These are phyloP conservation scores for Tuberolachnus salignus DNA, from an alignment of 2,888 invertebrate genomes.

Conservation along the genomic window DNA sequence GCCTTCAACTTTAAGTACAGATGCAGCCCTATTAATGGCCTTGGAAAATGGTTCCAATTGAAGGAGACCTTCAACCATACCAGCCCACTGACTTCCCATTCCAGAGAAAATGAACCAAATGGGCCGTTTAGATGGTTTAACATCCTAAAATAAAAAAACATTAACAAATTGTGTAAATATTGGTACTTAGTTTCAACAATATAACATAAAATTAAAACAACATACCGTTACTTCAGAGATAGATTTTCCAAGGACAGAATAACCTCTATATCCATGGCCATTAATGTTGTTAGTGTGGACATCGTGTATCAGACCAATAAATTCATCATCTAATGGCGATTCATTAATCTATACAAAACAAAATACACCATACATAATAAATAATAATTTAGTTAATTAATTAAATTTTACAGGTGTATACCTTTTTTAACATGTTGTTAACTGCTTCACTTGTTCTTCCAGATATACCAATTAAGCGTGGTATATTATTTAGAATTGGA, in stretches of 20 bases:
- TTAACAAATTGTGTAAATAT: background rate
- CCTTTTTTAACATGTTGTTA: constrained; percentile 70
- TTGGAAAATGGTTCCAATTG: constrained; percentile 79
- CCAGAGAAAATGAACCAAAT: constrained; percentile 96
- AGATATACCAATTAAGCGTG: constrained; percentile 77
- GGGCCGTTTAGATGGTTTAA: constrained; percentile 65
- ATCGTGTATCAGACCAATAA: constrained; percentile 77
- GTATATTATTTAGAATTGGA: constrained; percentile 67
- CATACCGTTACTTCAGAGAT: constrained; percentile 66
- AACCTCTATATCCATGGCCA: constrained; percentile 84
- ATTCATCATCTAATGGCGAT: constrained; percentile 72
- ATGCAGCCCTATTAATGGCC: constrained; percentile 75
- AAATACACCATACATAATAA: background rate
- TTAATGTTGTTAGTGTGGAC: constrained; percentile 74
- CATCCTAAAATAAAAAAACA: constrained; percentile 27
- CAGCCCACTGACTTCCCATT: constrained; percentile 98
- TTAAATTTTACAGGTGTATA: constrained; percentile 60
- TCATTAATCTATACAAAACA: constrained; percentile 63
- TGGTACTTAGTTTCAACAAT: background rate
- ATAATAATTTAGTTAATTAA: background rate
- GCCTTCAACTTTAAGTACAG: constrained; percentile 77
- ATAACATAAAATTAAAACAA: constrained; percentile 20
- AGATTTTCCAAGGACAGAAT: constrained; percentile 69
- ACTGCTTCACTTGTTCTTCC: constrained; percentile 86
- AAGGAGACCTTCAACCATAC: constrained; percentile 90